These are phyloP conservation scores for Aulostomus chinensis DNA, from an alignment of 2,797 vertebrate species.

Conservation along the genomic window DNA sequence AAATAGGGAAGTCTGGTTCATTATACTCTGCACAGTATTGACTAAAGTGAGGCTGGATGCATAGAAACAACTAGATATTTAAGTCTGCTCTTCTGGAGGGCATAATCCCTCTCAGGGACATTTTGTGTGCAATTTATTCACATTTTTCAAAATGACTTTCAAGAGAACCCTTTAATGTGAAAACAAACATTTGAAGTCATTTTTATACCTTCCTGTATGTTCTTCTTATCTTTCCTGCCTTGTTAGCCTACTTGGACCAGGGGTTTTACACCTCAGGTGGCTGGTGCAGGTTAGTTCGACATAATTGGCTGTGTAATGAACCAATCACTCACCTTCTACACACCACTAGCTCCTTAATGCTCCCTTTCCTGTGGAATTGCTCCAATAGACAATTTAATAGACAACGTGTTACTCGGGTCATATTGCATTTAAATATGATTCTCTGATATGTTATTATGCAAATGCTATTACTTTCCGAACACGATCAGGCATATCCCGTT, in stretches of 20 bases:
- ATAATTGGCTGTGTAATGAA: conserved; percentile 70
- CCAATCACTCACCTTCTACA: conserved; percentile 46
- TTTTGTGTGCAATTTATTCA: too few species aligned
- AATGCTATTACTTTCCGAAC: conserved; percentile 9
- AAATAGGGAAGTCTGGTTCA: too few species aligned
- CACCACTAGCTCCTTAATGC: conserved; percentile 26
- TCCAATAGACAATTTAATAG: conserved; percentile 31
- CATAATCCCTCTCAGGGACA: too few species aligned
- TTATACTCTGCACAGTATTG: too few species aligned
- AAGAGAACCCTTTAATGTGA: too few species aligned
- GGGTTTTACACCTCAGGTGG: conserved; percentile 17
- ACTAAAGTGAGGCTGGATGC: too few species aligned
- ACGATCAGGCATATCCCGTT: conserved; percentile 8
- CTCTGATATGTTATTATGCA: conserved; percentile 31
- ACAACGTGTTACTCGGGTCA: conserved; percentile 23
- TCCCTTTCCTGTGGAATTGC: conserved; percentile 2
- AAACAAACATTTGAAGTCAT: too few species aligned
- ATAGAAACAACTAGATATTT: too few species aligned
- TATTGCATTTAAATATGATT: conserved; percentile 35
- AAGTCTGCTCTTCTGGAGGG: too few species aligned
- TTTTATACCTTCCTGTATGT: background rate
- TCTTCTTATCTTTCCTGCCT: conserved; percentile 28
- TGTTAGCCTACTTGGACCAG: conserved; percentile 40
- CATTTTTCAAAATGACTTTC: too few species aligned
- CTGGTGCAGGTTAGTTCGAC: conserved; percentile 49